Evolutionary conservation across 2,888 invertebrate genomes (phyloP), one percentile per base, ranked within the genome.

Genomic region (Sinopyrophorus schimmeli): DNA sequence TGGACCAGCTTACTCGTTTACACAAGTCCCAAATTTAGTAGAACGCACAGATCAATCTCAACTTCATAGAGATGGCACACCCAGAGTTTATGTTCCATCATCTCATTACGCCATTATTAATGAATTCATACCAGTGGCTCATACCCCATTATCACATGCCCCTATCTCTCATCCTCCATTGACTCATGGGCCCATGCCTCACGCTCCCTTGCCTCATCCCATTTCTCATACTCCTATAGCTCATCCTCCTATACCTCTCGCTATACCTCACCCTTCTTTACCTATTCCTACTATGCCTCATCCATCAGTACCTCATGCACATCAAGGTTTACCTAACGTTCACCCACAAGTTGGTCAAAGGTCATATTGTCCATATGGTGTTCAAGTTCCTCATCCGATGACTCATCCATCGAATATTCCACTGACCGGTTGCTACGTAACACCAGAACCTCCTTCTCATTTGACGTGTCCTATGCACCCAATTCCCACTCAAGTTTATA

Each of bases 11-110:
- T 47, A 20, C 11, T 14, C 11, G 3, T 47, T 31, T 31, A 10
- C 39, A 5, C 31, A 24, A 31, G 12, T 31, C 10, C 35, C 40
- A 27, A 32, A 23, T 12, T 47, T 51, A 23, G 53, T 56, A 28
- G 27, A 18, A 11, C 30, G 30, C 17, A 17, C 26, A 7, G 39
- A 47, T 20, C 26, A 4, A 20, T 5, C 18, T 14, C 14, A 37
- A 9, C 54, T 55, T 17, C 53, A 34, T 10, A 6, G 9, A 12
- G 42, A 48, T 35, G 10, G n/a, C 1, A 7, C 11, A 26, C 10
- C 44, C 3, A 21, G 44, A 44, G 3, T 37, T 7, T 44, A 18
- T 21, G 20, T 21, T 28, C 37, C 35, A 27, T 16, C 20, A 14
- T 2, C 30, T 4, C 14, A 10, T 20, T 21, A 11, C 5, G 11